These are phyloP conservation scores for Ochlodes sylvanus DNA, from an alignment of 2,888 invertebrate species.

Conservation along the genomic window DNA sequence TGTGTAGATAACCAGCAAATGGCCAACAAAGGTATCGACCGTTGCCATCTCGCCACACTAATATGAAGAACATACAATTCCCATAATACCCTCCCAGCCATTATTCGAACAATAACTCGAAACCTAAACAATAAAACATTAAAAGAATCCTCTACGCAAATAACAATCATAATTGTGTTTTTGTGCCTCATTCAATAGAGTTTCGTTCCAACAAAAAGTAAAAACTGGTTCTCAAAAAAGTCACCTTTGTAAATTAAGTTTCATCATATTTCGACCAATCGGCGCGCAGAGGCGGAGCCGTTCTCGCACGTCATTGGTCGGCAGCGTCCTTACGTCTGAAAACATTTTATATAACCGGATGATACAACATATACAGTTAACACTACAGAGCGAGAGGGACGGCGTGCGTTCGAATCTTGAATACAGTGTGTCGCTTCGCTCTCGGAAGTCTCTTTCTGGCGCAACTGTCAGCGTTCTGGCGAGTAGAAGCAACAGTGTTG, in stretches of 20 bases:
- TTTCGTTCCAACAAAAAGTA: slow-evolving; percentile 75
- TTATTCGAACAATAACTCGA: slow-evolving; percentile 65
- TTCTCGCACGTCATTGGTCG: slow-evolving; percentile 61
- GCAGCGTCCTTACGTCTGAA: slow-evolving; percentile 67
- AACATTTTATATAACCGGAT: slow-evolving; percentile 84
- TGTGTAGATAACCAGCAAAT: slow-evolving; percentile 28
- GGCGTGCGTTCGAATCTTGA: slow-evolving; percentile 53
- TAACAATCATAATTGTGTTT: slow-evolving; percentile 83
- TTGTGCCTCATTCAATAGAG: slow-evolving; percentile 77
- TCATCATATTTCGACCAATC: slow-evolving; percentile 73
- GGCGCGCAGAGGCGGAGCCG: slow-evolving; percentile 64
- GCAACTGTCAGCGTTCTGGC: slow-evolving; percentile 66
- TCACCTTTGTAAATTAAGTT: slow-evolving; percentile 84
- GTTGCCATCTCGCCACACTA: slow-evolving; percentile 59
- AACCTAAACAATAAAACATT: slow-evolving; percentile 63
- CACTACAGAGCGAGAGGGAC: slow-evolving; percentile 72
- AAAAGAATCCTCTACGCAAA: slow-evolving; percentile 72
- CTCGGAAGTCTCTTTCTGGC: slow-evolving; percentile 62
- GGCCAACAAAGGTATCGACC: slow-evolving; percentile 30
- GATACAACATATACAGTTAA: slow-evolving; percentile 85
- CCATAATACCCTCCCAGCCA: slow-evolving; percentile 41
- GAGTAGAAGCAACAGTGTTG: slow-evolving; percentile 77
- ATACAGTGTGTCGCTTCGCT: slow-evolving; percentile 79
- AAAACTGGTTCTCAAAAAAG: slow-evolving; percentile 80
- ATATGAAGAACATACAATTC: slow-evolving; percentile 51